Evolutionary conservation across 2,113 vertebrate genomes (phyloP).

Genomic region (Paradisaea rubra): DNA sequence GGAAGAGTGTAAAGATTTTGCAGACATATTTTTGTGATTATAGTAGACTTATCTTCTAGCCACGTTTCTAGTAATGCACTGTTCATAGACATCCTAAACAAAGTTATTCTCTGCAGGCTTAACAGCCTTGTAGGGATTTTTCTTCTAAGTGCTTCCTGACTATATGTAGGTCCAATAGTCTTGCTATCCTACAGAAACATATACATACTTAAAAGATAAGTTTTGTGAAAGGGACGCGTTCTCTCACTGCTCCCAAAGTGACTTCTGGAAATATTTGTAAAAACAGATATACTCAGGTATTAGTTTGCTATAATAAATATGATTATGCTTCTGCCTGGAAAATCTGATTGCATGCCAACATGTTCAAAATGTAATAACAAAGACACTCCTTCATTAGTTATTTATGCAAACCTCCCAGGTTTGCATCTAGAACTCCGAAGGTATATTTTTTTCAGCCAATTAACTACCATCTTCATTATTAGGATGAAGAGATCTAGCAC

Average conservation of each 20-base stretch:
- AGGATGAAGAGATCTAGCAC: neutral
- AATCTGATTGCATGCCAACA: neutral
- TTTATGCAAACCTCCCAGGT: neutral
- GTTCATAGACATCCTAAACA: neutral
- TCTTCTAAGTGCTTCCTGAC: neutral
- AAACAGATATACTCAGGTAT: neutral
- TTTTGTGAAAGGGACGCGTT: neutral
- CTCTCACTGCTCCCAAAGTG: neutral
- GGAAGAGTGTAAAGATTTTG: neutral
- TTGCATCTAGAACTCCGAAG: neutral
- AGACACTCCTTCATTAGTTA: neutral
- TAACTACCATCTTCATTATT: neutral
- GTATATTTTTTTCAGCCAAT: neutral
- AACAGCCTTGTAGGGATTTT: neutral
- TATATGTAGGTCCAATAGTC: rapidly evolving
- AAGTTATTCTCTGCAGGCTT: neutral
- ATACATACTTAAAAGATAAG: rapidly evolving
- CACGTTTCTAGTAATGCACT: neutral
- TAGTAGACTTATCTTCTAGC: neutral
- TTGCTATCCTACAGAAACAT: neutral
- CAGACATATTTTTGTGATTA: neutral
- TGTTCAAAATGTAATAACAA: neutral
- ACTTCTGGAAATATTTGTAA: neutral
- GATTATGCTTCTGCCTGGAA: neutral
- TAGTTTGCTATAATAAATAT: neutral